Evolutionary conservation across 2,113 vertebrate genomes (phyloP), one percentile per base, ranked within the genome.

Genomic region (Heteronetta atricapilla): DNA sequence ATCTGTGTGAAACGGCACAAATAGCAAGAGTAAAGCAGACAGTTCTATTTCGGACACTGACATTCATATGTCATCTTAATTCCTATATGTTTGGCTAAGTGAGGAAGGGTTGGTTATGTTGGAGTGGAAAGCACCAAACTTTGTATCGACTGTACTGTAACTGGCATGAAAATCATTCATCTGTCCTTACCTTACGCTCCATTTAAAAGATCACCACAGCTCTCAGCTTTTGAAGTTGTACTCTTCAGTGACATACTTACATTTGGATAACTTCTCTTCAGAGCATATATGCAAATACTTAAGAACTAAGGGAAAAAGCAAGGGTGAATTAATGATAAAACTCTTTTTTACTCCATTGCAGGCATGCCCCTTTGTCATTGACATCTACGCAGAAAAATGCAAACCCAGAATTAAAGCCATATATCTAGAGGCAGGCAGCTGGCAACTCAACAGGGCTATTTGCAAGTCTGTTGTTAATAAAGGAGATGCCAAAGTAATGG

Each of bases 281-380:
- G 44, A 82, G 38, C 34, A 56, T 34, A 20, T 25, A 10, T 62
- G 23, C 53, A 82, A 68, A 73, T n/a, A 22, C 13, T 31, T 62
- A 8, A 34, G 42, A 83, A 33, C 38, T 76, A 68, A 52, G 34
- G 42, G 44, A 42, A 87, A 63, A 84, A 8, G 5, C 40, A 9
- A 22, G 52, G 62, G 25, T 55, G 1, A 68, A 76, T 23, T 44
- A 70, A 13, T 76, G 40, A 23, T 69, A 9, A 75, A 90, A 48
- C 10, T 38, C 1, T 6, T 77, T 80, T 91, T 18, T 91, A 77
- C 64, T 82, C 50, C 40, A 3, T 28, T 69, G 21, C 97, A 99
- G 99, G 99, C 99, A 6, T 99, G 99, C 34, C 99, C 99, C 7
- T 99, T 99, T 96, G 97, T 98, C 77, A 97, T 99, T 46, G 97